phyloP scores from a whole-genome alignment of 2,888 invertebrate species.

The Campoplex capitator region DNA sequence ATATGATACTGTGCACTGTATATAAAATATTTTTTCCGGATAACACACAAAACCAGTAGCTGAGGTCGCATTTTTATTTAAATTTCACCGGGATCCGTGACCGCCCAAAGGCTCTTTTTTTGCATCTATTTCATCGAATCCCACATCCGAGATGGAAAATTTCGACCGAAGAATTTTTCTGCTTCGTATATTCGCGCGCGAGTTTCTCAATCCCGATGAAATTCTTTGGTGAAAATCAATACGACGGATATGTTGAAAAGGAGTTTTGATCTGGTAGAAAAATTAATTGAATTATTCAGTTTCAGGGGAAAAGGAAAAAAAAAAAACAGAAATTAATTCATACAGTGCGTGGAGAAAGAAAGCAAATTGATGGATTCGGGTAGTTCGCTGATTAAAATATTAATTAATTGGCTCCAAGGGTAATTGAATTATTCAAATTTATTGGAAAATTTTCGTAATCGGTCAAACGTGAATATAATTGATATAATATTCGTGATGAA shows the following conservation, averaged over 20 bases:
- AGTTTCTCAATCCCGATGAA: not conserved
- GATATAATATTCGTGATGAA: not conserved
- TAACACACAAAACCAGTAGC: slow-evolving; percentile 12
- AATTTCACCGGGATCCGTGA: slow-evolving; percentile 49
- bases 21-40: not conserved
- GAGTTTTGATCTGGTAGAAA: not conserved
- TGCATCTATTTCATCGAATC: not conserved
- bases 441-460: not conserved
- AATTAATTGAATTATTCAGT: not conserved
- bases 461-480: not conserved
- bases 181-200: not conserved
- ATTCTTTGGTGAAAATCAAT: not conserved
- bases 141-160: slow-evolving; percentile 5
- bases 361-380: not conserved
- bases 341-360: not conserved
- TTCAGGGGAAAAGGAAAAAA: not conserved
- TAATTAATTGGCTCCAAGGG: not conserved
- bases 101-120: slow-evolving; percentile 36
- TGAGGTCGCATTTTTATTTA: slow-evolving; percentile 58
- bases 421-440: not conserved
- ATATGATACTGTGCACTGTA: not conserved
- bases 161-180: slow-evolving; percentile 5
- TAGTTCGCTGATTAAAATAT: not conserved
- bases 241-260: not conserved
- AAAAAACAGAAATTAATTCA: not conserved